Conservation (phyloP, 2,113 vertebrate genomes). For the Petaurus breviceps region DNA sequence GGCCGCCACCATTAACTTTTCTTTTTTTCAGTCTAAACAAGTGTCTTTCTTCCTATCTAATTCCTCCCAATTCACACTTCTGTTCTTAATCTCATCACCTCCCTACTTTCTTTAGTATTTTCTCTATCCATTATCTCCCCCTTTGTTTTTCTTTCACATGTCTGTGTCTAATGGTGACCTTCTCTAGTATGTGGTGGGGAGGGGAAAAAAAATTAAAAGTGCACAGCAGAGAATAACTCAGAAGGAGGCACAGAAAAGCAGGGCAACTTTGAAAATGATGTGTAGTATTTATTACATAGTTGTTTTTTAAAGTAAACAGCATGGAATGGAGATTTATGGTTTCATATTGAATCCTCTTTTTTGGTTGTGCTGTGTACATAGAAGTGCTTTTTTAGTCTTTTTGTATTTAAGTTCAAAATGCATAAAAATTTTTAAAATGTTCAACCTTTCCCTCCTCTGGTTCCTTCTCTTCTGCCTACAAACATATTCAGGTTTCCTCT, state of each 20-base stretch:
- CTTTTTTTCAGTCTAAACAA: not conserved
- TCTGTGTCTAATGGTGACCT: not conserved
- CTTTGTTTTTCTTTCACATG: not conserved
- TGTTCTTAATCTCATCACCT: not conserved
- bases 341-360: not conserved
- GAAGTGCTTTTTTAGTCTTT: no score
- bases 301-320: no score
- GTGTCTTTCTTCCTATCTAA: not conserved
- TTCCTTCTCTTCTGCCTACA: not conserved
- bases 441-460: not conserved
- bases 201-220: not conserved
- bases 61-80: not conserved
- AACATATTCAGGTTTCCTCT: not conserved
- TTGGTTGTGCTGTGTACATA: not conserved
- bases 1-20: no score
- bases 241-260: not conserved
- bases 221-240: not conserved
- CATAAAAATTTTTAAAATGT: no score
- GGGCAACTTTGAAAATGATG: not conserved
- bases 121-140: not conserved
- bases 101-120: not conserved
- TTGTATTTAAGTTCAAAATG: no score
- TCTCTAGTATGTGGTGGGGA: not conserved
- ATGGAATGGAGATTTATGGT: not conserved
- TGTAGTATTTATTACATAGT: no score